Evolutionary conservation across 2,113 vertebrate species (phyloP).

Genomic region (Coreoperca whiteheadi): DNA sequence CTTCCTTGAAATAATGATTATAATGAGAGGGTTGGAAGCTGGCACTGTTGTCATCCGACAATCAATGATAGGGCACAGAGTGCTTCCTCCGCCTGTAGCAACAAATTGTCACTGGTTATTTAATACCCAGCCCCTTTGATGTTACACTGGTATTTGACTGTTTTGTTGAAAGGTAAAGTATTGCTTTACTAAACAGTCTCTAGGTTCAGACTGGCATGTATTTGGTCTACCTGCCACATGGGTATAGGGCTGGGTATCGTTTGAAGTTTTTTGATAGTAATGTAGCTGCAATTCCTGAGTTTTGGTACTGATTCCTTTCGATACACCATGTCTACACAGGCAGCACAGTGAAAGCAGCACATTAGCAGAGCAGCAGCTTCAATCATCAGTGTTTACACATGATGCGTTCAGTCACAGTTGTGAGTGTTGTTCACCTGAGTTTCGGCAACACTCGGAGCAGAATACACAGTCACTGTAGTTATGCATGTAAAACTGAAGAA

Average conservation of each 20-base stretch:
- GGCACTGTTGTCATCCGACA: slow-evolving; percentile 58
- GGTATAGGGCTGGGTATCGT: not conserved
- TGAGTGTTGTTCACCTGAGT: not conserved
- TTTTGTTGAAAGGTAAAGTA: slow-evolving; percentile 50
- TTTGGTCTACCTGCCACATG: slow-evolving; percentile 12
- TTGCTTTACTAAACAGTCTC: slow-evolving; percentile 35
- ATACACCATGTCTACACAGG: not conserved
- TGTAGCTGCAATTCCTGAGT: not conserved
- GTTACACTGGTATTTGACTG: slow-evolving; percentile 36
- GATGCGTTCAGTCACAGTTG: not conserved
- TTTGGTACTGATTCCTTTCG: not conserved
- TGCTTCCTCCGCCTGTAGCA: slow-evolving; percentile 60
- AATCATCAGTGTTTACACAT: not conserved
- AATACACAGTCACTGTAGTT: not conserved
- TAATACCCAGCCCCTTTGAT: slow-evolving; percentile 50
- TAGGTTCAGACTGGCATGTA: not conserved
- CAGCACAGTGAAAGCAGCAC: not conserved
- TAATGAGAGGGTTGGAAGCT: slow-evolving; percentile 68
- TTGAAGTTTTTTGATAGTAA: not conserved
- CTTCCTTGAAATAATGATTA: slow-evolving; percentile 64
- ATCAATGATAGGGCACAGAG: slow-evolving; percentile 57
- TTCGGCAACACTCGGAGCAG: not conserved
- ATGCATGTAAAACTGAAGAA: not conserved
- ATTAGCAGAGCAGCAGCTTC: not conserved
- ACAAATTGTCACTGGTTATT: slow-evolving; percentile 59